These are phyloP conservation scores for Gnathochromis pfefferi DNA, from an alignment of 2,113 vertebrate genomes.

Conservation along the genomic window DNA sequence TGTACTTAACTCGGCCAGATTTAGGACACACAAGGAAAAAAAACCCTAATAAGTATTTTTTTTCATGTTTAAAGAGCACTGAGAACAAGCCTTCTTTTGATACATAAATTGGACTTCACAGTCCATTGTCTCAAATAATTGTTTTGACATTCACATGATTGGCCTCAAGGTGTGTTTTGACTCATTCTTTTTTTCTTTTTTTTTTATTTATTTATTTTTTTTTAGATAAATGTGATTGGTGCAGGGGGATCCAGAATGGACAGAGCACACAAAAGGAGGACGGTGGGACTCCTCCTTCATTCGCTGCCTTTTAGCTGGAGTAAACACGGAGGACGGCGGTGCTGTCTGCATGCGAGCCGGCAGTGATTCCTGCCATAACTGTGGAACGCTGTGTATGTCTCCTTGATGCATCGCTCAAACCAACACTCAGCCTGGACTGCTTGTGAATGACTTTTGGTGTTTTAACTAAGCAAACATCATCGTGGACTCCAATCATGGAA, in stretches of 20 bases:
- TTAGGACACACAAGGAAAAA: not conserved
- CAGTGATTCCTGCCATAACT: not conserved
- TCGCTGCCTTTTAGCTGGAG: not conserved
- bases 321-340: not conserved
- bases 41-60: not conserved
- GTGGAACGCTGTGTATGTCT: not conserved
- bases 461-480: not conserved
- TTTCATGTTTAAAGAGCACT: not conserved
- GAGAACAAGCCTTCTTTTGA: not conserved
- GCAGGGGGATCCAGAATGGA: not conserved
- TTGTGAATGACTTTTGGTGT: not conserved
- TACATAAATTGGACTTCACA: not conserved
- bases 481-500: not conserved
- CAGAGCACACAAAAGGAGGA: not conserved
- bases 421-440: not conserved
- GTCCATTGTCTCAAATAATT: slow-evolving; percentile 18
- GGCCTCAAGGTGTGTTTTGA: not conserved
- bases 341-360: not conserved
- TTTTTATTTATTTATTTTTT: not conserved
- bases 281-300: not conserved
- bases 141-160: slow-evolving; percentile 24
- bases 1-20: not conserved
- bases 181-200: not conserved
- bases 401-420: not conserved
- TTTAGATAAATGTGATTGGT: not conserved